phyloP scores from a whole-genome alignment of 2,888 invertebrate genomes.

The Nymphalis c-album region DNA sequence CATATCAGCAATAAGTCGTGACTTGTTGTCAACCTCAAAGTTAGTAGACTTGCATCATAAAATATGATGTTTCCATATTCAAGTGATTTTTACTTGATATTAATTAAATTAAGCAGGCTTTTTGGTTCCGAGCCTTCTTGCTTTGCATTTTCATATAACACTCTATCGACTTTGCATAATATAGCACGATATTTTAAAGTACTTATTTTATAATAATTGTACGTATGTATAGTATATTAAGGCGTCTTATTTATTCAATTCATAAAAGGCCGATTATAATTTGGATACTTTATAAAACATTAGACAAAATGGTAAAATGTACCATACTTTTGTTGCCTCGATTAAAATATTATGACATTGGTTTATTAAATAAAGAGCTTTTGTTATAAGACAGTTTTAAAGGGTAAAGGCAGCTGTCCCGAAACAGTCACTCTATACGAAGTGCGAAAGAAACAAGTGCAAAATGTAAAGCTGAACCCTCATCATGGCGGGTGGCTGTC shows the following conservation, averaged over 20 bases:
- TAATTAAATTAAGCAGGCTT: neutral
- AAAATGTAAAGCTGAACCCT: conserved; percentile 63
- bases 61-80: conserved; percentile 39
- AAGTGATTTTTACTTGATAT: neutral
- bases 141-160: no score
- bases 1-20: conserved; percentile 57
- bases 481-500: conserved; percentile 65
- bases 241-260: no score
- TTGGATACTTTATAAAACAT: no score
- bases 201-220: no score
- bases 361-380: neutral
- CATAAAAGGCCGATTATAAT: no score
- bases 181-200: no score
- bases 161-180: no score
- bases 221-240: no score
- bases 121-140: no score
- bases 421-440: conserved; percentile 31
- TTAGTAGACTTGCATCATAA: conserved; percentile 47
- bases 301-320: no score
- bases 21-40: conserved; percentile 38
- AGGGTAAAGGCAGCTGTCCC: conserved; percentile 28
- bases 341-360: neutral
- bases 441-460: conserved; percentile 41
- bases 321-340: neutral
- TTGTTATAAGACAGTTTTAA: conserved; percentile 5